A percentile compares a stretch with the other conserved stretches of the same genome.
Evolutionary conservation across 2,888 invertebrate genomes (phyloP).

Genomic region (Hirtodrosophila histrioides): DNA sequence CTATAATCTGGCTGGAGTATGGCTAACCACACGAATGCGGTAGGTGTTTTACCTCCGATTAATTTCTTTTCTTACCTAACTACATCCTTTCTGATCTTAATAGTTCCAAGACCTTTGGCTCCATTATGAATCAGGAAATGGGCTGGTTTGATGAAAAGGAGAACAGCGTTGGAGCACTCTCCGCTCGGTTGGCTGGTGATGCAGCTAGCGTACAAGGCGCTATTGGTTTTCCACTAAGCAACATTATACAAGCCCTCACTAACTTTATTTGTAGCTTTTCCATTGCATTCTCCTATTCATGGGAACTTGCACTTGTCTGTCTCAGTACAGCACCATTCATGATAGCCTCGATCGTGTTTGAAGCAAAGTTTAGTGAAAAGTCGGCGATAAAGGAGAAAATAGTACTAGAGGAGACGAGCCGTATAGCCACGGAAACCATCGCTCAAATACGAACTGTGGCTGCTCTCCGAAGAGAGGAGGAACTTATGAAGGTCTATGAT

Average conservation of each 20-base stretch:
- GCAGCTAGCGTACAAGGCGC: conserved; percentile 90
- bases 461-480: conserved; percentile 87
- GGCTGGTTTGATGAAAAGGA: conserved; percentile 89
- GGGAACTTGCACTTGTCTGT: conserved; percentile 89
- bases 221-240: conserved; percentile 89
- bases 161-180: conserved; percentile 89
- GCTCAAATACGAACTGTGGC: conserved; percentile 89
- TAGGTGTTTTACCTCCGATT: conserved; percentile 26
- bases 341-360: conserved; percentile 88
- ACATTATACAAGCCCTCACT: conserved; percentile 88
- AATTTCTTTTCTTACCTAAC: not conserved
- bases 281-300: conserved; percentile 87
- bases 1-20: conserved; percentile 91
- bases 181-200: conserved; percentile 89
- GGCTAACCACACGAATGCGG: conserved; percentile 87
- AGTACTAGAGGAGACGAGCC: conserved; percentile 88
- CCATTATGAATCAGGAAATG: conserved; percentile 90
- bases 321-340: conserved; percentile 88
- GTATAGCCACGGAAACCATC: conserved; percentile 90
- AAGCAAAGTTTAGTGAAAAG: conserved; percentile 87
- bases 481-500: conserved; percentile 86
- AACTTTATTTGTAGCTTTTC: conserved; percentile 88
- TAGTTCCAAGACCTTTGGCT: conserved; percentile 85
- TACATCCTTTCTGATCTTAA: not conserved
- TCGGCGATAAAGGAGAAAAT: conserved; percentile 87